Base-by-base conservation (phyloP, 30 jellyfish, hydroid and myxozoan genomes). In the Aurelia sp. region DNA sequence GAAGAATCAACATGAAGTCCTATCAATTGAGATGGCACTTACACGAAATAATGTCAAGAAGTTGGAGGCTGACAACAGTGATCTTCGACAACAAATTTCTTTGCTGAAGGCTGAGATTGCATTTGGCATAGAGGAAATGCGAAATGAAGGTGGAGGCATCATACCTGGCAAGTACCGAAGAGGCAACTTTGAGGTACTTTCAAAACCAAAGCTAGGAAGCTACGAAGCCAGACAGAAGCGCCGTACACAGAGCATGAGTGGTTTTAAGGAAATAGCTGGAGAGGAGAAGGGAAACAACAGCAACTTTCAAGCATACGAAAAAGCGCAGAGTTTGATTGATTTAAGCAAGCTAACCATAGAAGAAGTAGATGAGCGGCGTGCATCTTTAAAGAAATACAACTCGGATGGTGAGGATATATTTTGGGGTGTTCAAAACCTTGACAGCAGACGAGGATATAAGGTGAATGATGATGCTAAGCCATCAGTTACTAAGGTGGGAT, bases 111-210 rank as follows among this genome's bases (percentile, higher is more conserved):
- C 93, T 2, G 85, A 84, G 30, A 84, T 84, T 19, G 93, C 93
- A 16, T 20, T 84, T 52, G 82, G 93, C 31, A 61, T 27, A 0
- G 86, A 52, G 27, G 88, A 27, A 38, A 58, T 35, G 75, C 82
- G 74, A 19, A 60, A 62, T 6, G 93, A 84, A 20, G 88, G 80
- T 19, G 80, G 91, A 21, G 90, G 90, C n/a, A 75, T 75, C 11
- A 86, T 86, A 47, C 86, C 86, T 63, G 95, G 95, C 33, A 86
- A 74, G 40, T 86, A 86, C 50, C 65, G 82, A 57, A 52, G 95
- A 65, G 95, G 95, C 64, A 86, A 86, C 64, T 86, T 86, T 58
- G 90, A 86, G 58, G 87, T 86, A 53, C 80, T 86, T 17, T 76
- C 90, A 16, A 53, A 19, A 9, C 94, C 94, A 13, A 58, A 31